Percentiles rank a stretch among this genome's conserved stretches.
Evolutionary conservation across 1,140 invertebrate genomes (phyloP).

Genomic region (Bombus fervidus): DNA sequence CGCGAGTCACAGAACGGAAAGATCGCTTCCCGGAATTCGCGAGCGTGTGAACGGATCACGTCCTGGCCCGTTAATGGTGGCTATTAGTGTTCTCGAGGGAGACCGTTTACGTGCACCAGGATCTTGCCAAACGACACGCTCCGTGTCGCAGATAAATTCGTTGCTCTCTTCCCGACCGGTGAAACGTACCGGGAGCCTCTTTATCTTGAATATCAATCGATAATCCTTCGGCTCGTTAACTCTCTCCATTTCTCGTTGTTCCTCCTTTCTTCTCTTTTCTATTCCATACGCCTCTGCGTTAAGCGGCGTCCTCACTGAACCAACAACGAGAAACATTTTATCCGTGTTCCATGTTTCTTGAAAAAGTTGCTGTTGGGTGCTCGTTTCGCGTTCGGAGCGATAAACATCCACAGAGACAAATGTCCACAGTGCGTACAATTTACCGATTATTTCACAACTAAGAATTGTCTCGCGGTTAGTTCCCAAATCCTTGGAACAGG

Average conservation of each 20-base stretch:
- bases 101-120: conserved; percentile 56
- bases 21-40: conserved; percentile 59
- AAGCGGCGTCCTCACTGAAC: too few species aligned
- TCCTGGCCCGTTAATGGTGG: conserved; percentile 59
- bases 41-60: conserved; percentile 57
- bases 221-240: conserved; percentile 37
- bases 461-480: too few species aligned
- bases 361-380: background rate
- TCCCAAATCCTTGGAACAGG: too few species aligned
- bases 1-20: conserved; percentile 38
- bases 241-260: background rate
- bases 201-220: conserved; percentile 55
- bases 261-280: background rate
- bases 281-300: background rate
- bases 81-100: conserved; percentile 59
- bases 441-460: background rate
- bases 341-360: background rate
- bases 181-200: conserved; percentile 17
- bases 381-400: too few species aligned
- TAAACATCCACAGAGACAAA: too few species aligned
- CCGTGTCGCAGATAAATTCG: conserved; percentile 58
- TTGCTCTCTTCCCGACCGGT: conserved; percentile 21
- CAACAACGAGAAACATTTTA: background rate
- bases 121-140: conserved; percentile 49
- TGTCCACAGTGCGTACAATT: background rate